Conservation (phyloP, 2,888 invertebrate genomes). For the Rhaphigaster nebulosa region DNA sequence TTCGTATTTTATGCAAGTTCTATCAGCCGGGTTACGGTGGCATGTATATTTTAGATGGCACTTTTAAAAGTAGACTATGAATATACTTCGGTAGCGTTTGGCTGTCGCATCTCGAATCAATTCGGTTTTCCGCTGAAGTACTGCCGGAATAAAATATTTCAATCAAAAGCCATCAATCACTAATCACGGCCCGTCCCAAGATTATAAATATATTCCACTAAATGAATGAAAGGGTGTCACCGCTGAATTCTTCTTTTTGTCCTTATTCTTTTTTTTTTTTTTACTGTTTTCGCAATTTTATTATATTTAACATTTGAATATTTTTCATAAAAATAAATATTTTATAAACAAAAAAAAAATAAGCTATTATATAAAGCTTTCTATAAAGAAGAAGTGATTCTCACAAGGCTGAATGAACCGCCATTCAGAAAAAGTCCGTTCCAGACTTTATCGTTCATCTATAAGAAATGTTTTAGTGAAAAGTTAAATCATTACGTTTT, state of each 20-base stretch:
- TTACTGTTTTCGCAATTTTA: neutral
- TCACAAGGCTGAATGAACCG: too few species aligned
- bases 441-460: too few species aligned
- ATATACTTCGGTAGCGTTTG: slow-evolving; percentile 40
- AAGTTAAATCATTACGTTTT: too few species aligned
- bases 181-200: slow-evolving; percentile 14
- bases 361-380: too few species aligned
- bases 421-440: too few species aligned
- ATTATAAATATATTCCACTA: slow-evolving; percentile 27
- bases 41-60: slow-evolving; percentile 52
- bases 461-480: too few species aligned
- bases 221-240: slow-evolving; percentile 37
- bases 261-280: neutral
- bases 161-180: slow-evolving; percentile 56
- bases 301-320: neutral
- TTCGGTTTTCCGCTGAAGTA: slow-evolving; percentile 14
- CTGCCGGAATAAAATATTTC: slow-evolving; percentile 48
- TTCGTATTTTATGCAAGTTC: slow-evolving; percentile 56
- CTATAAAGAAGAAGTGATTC: too few species aligned
- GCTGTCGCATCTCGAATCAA: slow-evolving; percentile 33
- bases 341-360: neutral
- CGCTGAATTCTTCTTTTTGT: slow-evolving; percentile 15
- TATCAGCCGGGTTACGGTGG: neutral
- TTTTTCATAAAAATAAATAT: neutral
- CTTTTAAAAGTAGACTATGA: slow-evolving; percentile 56